Percentiles rank a stretch among this genome's conserved stretches.
phyloP scores from a whole-genome alignment of 2,797 vertebrate genomes.

The Arctocebus calabarensis region DNA sequence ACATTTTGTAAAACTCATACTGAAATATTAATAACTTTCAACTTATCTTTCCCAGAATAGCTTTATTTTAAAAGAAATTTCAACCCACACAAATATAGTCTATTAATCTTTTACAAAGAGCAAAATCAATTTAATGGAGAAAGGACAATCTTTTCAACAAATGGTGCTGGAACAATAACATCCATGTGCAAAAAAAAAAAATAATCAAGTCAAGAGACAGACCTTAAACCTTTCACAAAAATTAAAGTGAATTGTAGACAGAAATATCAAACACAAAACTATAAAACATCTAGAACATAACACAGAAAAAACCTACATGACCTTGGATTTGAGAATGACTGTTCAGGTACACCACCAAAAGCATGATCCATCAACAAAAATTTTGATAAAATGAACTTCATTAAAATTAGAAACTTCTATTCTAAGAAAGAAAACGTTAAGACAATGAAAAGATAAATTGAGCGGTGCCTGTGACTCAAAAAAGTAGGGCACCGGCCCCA shows the following conservation, averaged over 20 bases:
- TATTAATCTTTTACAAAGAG: slow-evolving; percentile 2
- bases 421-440: background rate
- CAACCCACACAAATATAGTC: background rate
- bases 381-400: background rate
- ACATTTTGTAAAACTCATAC: background rate
- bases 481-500: too few species aligned
- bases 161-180: background rate
- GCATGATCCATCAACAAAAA: background rate
- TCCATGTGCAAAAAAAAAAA: background rate
- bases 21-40: background rate
- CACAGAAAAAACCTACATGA: background rate
- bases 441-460: background rate
- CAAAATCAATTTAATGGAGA: slow-evolving; percentile 16
- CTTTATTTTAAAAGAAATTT: background rate
- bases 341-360: background rate
- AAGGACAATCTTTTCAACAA: background rate
- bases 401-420: slow-evolving; percentile 21
- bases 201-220: background rate
- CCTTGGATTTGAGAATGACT: background rate
- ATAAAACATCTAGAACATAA: background rate
- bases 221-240: too few species aligned
- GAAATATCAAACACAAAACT: slow-evolving; percentile 4
- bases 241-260: too few species aligned
- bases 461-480: too few species aligned
- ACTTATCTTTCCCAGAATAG: background rate